Evolutionary conservation across 2,888 invertebrate genomes (phyloP).

Genomic region (Brenthis hecate): DNA sequence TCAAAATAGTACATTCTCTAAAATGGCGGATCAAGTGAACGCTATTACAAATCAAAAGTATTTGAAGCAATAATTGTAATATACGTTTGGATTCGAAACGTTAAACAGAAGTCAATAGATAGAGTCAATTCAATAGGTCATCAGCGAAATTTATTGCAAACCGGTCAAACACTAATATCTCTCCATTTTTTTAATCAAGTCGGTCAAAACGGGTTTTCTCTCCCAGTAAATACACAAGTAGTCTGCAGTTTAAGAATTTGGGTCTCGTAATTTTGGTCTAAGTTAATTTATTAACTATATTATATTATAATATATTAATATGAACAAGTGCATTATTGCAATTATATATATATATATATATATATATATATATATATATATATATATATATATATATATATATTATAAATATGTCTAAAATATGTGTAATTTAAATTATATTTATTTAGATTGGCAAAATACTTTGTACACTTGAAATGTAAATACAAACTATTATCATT

Average conservation of each 20-base stretch:
- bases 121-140: slow-evolving; percentile 39
- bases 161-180: slow-evolving; percentile 37
- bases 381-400: no score
- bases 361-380: no score
- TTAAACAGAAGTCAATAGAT: slow-evolving; percentile 41
- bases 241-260: no score
- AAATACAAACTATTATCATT: background rate
- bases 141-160: slow-evolving; percentile 36
- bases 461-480: no score
- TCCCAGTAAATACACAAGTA: background rate
- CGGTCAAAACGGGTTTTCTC: slow-evolving; percentile 27
- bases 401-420: no score
- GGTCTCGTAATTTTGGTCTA: no score
- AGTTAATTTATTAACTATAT: no score
- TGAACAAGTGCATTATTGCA: no score
- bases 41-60: slow-evolving; percentile 18
- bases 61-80: slow-evolving; percentile 10
- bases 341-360: no score
- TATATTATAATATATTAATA: no score
- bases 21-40: slow-evolving; percentile 1
- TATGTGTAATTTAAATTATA: no score
- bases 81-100: slow-evolving; percentile 33
- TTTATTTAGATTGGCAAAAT: no score
- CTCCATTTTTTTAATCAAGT: slow-evolving; percentile 33
- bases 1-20: background rate